phyloP scores from a whole-genome alignment of 2,113 vertebrate genomes.

The Anhinga anhinga region DNA sequence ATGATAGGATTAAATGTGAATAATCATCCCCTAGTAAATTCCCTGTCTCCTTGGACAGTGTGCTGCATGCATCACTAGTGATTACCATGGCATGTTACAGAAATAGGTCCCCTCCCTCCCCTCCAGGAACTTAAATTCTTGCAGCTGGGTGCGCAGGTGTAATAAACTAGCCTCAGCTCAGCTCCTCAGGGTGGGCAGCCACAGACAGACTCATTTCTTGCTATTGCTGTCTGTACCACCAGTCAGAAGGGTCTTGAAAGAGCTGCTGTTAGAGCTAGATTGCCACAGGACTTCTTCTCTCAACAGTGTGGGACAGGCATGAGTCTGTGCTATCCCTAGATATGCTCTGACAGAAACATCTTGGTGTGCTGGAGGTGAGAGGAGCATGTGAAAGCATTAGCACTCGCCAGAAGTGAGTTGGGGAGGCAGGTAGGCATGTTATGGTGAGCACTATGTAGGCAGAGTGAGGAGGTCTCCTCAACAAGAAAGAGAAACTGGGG shows the following conservation, averaged over 20 bases:
- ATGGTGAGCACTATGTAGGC: background rate
- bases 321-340: background rate
- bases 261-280: background rate
- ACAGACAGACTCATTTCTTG: background rate
- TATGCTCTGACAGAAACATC: background rate
- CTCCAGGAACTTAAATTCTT: background rate
- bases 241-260: background rate
- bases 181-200: background rate
- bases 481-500: no score
- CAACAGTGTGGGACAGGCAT: fast-evolving
- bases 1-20: background rate
- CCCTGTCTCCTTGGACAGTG: background rate
- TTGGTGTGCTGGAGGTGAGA: background rate
- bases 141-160: background rate
- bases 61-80: background rate
- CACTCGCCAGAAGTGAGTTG: background rate
- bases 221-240: background rate
- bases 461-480: background rate
- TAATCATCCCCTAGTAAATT: background rate
- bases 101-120: conserved; percentile 1
- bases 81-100: background rate
- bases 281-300: background rate
- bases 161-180: background rate
- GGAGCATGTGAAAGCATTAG: background rate
- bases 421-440: background rate